A percentile compares a stretch with the other conserved stretches of the same genome.
Evolutionary conservation across 2,888 invertebrate species (phyloP).

Genomic region (Agonopterix subpropinquella): DNA sequence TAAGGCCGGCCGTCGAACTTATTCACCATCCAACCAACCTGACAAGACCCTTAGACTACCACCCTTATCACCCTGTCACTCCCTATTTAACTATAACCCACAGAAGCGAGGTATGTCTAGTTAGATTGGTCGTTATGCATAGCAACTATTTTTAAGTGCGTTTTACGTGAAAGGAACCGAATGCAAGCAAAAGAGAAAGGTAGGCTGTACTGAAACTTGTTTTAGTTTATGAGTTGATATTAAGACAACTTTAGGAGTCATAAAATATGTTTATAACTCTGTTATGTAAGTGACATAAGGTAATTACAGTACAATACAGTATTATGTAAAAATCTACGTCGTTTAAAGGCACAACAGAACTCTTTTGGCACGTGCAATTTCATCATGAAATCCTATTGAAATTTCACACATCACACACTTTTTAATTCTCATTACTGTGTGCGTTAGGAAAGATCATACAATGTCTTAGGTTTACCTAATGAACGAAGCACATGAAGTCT

Average conservation of each 20-base stretch:
- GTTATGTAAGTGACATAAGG: background rate
- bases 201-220: conserved; percentile 16
- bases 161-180: conserved; percentile 47
- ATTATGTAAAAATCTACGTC: no score
- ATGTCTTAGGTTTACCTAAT: no score
- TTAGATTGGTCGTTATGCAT: conserved; percentile 25
- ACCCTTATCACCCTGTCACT: background rate
- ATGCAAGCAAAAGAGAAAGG: conserved; percentile 56
- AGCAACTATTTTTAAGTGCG: conserved; percentile 30
- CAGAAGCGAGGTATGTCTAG: conserved; percentile 21
- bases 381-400: no score
- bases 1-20: conserved; percentile 69
- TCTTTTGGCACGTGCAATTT: no score
- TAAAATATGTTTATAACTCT: no score
- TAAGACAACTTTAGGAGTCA: no score
- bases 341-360: no score
- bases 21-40: conserved; percentile 29
- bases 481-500: no score
- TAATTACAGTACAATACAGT: background rate
- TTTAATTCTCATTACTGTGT: no score
- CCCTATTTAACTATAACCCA: background rate
- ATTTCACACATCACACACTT: no score
- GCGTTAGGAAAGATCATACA: no score
- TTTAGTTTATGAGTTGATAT: background rate
- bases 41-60: conserved; percentile 23